phyloP scores from a whole-genome alignment of 1,140 invertebrate genomes.

The Calliphora vicina region DNA sequence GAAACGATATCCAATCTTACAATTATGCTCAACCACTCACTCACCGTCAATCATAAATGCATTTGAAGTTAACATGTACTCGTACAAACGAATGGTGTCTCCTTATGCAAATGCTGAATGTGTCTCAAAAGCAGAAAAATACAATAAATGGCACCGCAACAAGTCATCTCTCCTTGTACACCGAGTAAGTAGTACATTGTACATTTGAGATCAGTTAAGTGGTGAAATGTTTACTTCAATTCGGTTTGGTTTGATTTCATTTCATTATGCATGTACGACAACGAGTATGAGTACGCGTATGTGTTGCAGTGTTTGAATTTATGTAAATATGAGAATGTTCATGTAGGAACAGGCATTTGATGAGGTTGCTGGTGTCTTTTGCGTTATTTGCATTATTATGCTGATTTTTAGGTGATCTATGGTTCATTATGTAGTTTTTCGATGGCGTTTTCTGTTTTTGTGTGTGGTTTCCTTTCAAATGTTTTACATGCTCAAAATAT shows the following conservation, averaged over 20 bases:
- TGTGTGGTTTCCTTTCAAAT: conserved; percentile 3
- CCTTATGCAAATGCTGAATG: neutral
- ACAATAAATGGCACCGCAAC: neutral
- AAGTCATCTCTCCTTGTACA: neutral
- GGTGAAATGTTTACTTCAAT: neutral
- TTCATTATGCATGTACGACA: no score
- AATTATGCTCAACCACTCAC: conserved; percentile 12
- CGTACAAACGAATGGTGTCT: neutral
- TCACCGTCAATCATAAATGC: conserved; percentile 8
- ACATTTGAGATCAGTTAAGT: neutral
- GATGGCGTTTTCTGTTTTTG: neutral
- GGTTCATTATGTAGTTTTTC: neutral
- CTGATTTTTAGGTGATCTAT: neutral
- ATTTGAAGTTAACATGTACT: neutral
- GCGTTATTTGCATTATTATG: neutral
- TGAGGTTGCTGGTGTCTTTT: neutral
- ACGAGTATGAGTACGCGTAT: no score
- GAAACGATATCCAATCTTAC: neutral
- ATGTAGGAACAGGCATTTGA: neutral
- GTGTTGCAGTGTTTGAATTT: neutral
- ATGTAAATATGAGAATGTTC: neutral
- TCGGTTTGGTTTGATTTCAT: neutral
- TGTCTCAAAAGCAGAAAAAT: neutral
- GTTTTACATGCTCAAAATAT: neutral
- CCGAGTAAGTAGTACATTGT: neutral